phyloP scores from a whole-genome alignment of 2,888 invertebrate species.

The Scaeva pyrastri region DNA sequence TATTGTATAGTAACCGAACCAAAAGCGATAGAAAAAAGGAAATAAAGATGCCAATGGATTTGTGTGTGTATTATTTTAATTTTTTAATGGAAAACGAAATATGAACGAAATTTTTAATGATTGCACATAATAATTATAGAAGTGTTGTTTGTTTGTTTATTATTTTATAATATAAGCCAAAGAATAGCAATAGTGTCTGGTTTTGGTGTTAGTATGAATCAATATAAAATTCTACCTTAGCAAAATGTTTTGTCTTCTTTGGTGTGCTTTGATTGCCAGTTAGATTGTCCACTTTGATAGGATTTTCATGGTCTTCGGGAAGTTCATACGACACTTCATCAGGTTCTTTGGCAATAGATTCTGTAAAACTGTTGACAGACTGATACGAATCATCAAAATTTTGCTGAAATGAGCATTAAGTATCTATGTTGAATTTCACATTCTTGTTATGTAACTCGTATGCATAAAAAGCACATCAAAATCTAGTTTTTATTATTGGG shows the following conservation, averaged over 20 bases:
- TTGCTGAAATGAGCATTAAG: constrained; percentile 47
- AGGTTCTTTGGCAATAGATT: constrained; percentile 44
- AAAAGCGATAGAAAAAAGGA: not conserved
- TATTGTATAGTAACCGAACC: not conserved
- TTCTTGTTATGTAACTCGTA: too few relatives aligned
- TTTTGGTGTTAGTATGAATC: constrained; percentile 79
- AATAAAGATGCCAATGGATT: constrained; percentile 45
- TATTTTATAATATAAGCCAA: constrained; percentile 26
- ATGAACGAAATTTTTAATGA: constrained; percentile 22
- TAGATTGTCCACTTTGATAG: constrained; percentile 59
- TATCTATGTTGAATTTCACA: too few relatives aligned
- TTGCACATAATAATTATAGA: constrained; percentile 38
- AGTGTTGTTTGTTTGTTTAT: not conserved
- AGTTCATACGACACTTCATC: constrained; percentile 80
- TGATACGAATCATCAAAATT: constrained; percentile 68
- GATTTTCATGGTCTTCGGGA: constrained; percentile 77
- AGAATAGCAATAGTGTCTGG: constrained; percentile 12
- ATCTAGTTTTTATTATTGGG: too few relatives aligned
- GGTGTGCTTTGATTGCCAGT: constrained; percentile 81
- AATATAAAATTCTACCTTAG: constrained; percentile 83
- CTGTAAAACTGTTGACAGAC: constrained; percentile 54
- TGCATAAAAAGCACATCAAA: too few relatives aligned
- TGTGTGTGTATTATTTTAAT: constrained; percentile 34
- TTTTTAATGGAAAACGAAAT: constrained; percentile 56
- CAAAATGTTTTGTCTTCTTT: constrained; percentile 78